Evolutionary conservation across 2,113 vertebrate species (phyloP), one percentile per base, ranked within the genome.

Genomic region (Ahaetulla prasina): DNA sequence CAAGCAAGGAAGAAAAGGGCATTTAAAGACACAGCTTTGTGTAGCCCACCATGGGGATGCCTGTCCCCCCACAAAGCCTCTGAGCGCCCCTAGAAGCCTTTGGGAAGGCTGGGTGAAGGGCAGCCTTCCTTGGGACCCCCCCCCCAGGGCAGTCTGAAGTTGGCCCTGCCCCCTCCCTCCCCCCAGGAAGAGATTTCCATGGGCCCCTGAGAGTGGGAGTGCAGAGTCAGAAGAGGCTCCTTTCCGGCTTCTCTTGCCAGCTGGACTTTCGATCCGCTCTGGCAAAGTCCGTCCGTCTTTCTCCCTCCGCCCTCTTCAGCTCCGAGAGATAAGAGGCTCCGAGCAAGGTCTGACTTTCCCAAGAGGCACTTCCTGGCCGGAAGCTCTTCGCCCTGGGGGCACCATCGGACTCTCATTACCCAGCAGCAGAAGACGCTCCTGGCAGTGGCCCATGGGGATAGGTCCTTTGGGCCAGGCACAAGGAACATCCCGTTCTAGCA

Each of bases 381-480:
- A 74, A 7, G 68, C 68, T 8, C n/a, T 74, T 8, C n/a, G 4
- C 68, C 30, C 11, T n/a, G 3, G 30, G 30, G 57, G 27, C 25
- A 63, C 60, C 4, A 1, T 5, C 3, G 25, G 60, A 30, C 57
- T 30, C 60, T 30, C 57, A 2, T 12, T 23, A 0, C 27, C 10
- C 3, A 4, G 1, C 16, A 6, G n/a, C 68, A 35, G 68, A 18
- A 74, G 68, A 8, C 7, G n/a, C n/a, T 74, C 68, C 68, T 8
- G n/a, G 68, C 16, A 8, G n/a, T 18, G 68, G 68, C n/a, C n/a
- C 4, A 2, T 6, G 63, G 30, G n/a, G 14, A 10, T 50, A 16
- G 3, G 52, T 16, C 52, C 52, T 2, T 7, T 23, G 30, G 27
- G 11, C 30, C 0, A 8, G 30, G 1, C n/a, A 0, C n/a, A 2